These are phyloP conservation scores for Malurus splendens DNA, from an alignment of 2,797 vertebrate species.

Conservation along the genomic window DNA sequence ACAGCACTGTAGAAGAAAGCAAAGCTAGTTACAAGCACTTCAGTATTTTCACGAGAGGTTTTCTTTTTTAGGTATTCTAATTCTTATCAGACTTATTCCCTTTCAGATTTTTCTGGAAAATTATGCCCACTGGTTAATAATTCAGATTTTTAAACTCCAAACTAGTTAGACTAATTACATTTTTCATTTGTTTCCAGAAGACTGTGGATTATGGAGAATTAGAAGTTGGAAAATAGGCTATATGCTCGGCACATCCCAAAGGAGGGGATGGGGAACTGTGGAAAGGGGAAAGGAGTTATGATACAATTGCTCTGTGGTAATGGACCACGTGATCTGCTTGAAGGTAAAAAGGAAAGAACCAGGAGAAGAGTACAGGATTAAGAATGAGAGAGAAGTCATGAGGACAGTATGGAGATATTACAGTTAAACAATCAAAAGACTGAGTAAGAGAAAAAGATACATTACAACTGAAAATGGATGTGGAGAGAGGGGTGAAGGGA, in stretches of 20 bases:
- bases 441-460: neutral
- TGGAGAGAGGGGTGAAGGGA: neutral
- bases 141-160: neutral
- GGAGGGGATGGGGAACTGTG: neutral
- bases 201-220: neutral
- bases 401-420: neutral
- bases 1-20: neutral
- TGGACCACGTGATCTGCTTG: neutral
- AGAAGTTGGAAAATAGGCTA: neutral
- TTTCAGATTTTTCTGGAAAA: neutral
- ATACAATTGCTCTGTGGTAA: neutral
- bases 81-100: neutral
- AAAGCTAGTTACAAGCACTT: neutral
- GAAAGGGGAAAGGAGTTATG: neutral
- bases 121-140: neutral
- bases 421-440: neutral
- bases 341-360: neutral
- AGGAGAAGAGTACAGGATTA: neutral
- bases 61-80: neutral
- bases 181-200: neutral
- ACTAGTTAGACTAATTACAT: neutral
- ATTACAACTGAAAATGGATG: accelerated
- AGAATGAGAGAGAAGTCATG: neutral
- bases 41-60: neutral
- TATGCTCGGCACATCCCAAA: neutral